Percentiles rank a stretch among this genome's conserved stretches.
Evolutionary conservation across 2,888 invertebrate genomes (phyloP).

Genomic region (Scaptomyza polygonia): DNA sequence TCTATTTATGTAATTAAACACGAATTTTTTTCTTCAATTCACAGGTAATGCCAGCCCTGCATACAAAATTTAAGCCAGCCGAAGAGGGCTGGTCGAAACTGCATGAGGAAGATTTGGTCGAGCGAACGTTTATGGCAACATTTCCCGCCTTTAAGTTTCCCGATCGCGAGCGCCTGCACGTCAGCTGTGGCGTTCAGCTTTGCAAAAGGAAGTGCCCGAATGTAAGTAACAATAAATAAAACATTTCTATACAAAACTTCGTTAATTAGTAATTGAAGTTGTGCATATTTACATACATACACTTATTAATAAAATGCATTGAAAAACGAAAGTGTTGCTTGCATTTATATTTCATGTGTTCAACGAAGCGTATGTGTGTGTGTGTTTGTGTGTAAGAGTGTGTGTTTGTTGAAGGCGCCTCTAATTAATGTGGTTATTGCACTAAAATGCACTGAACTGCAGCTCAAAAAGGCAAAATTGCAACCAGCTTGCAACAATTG

Average conservation of each 20-base stretch:
- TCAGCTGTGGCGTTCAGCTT: constrained; percentile 91
- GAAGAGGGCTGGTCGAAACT: constrained; percentile 85
- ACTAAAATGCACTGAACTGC: constrained; percentile 80
- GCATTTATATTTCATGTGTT: constrained; percentile 10
- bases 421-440: constrained; percentile 81
- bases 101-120: constrained; percentile 83
- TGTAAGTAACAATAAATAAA: constrained; percentile 83
- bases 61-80: constrained; percentile 78
- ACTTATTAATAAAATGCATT: constrained; percentile 72
- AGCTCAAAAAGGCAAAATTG: constrained; percentile 41
- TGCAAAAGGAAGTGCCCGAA: constrained; percentile 89
- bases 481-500: constrained; percentile 29
- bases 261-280: constrained; percentile 19
- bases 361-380: constrained; percentile 53
- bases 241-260: constrained; percentile 27
- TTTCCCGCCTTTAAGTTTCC: constrained; percentile 94
- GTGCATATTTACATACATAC: constrained; percentile 1
- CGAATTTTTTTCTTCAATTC: constrained; percentile 10
- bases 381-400: constrained; percentile 27
- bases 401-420: constrained; percentile 46
- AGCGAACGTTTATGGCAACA: constrained; percentile 85
- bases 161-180: constrained; percentile 90
- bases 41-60: constrained; percentile 84
- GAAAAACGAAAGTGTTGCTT: constrained; percentile 72
- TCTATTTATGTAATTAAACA: not conserved